A percentile compares a stretch with the other conserved stretches of the same genome.
These are phyloP conservation scores for Gasterosteus aculeatus DNA, from an alignment of 2,113 vertebrate genomes.

Conservation along the genomic window DNA sequence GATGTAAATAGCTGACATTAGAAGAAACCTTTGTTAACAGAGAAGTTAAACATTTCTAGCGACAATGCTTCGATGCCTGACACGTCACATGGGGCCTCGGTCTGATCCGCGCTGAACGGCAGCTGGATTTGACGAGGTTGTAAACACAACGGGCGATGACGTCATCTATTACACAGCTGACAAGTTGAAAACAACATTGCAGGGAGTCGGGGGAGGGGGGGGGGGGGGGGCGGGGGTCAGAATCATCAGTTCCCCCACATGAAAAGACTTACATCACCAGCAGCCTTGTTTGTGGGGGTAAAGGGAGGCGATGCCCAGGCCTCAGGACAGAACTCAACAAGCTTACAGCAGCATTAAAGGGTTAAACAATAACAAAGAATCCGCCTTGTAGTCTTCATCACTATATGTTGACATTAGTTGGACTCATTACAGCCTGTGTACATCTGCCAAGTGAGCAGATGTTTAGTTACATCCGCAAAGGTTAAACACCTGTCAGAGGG, in stretches of 20 bases:
- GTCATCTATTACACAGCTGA: slow-evolving; percentile 50
- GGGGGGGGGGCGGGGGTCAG: no score
- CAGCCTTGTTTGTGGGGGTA: slow-evolving; percentile 13
- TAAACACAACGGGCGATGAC: slow-evolving; percentile 9
- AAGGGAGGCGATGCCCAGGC: not conserved
- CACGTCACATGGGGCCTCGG: no score
- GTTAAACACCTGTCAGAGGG: slow-evolving; percentile 39
- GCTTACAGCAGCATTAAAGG: not conserved
- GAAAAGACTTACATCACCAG: slow-evolving; percentile 59
- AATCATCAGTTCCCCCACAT: slow-evolving; percentile 33
- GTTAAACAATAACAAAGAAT: not conserved
- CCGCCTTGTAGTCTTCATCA: not conserved
- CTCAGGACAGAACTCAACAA: not conserved
- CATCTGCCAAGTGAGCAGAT: slow-evolving; percentile 17
- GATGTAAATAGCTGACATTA: no score
- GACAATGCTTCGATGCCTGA: no score
- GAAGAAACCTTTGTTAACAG: no score
- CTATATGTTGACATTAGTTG: slow-evolving; percentile 15
- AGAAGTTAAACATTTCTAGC: no score
- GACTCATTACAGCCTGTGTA: slow-evolving; percentile 7
- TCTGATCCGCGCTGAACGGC: no score
- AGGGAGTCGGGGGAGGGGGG: not conserved
- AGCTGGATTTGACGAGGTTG: no score
- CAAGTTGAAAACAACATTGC: slow-evolving; percentile 41
- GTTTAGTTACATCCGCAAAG: not conserved